phyloP scores from a whole-genome alignment of 2,888 invertebrate species.

The Cetonia aurata region DNA sequence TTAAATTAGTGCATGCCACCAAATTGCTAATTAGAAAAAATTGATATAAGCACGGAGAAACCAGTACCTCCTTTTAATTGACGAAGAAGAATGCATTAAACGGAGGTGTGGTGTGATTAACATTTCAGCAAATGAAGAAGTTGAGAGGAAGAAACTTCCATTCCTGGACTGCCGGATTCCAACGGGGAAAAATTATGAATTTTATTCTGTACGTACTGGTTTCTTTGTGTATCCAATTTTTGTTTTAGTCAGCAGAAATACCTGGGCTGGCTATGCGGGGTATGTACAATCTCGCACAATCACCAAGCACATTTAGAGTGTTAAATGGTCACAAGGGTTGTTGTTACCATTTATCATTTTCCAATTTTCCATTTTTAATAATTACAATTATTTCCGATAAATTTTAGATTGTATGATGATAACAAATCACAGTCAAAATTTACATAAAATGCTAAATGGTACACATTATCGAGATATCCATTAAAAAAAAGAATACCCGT shows the following conservation, averaged over 20 bases:
- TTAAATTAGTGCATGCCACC: constrained; percentile 57
- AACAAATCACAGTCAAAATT: too few relatives aligned
- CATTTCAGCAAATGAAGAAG: not conserved
- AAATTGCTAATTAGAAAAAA: constrained; percentile 49
- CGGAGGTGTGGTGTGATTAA: not conserved
- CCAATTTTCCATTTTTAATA: not conserved
- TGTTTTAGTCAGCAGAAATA: constrained; percentile 50
- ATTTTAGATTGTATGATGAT: too few relatives aligned
- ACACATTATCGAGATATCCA: too few relatives aligned
- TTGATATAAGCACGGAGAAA: constrained; percentile 38
- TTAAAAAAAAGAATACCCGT: too few relatives aligned
- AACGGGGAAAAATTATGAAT: too few relatives aligned
- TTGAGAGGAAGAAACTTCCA: not conserved
- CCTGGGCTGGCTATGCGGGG: constrained; percentile 60
- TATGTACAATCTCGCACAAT: constrained; percentile 55
- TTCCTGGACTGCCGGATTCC: too few relatives aligned
- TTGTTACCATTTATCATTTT: constrained; percentile 18
- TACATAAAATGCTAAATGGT: too few relatives aligned
- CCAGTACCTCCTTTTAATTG: constrained; percentile 34
- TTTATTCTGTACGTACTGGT: constrained; percentile 27
- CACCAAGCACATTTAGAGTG: constrained; percentile 48
- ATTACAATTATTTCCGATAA: too few relatives aligned
- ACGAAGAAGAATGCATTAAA: not conserved
- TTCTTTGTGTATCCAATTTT: constrained; percentile 43
- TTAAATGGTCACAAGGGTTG: constrained; percentile 41